Conservation (phyloP, 2,888 invertebrate species). For the Eilema griseolum region DNA sequence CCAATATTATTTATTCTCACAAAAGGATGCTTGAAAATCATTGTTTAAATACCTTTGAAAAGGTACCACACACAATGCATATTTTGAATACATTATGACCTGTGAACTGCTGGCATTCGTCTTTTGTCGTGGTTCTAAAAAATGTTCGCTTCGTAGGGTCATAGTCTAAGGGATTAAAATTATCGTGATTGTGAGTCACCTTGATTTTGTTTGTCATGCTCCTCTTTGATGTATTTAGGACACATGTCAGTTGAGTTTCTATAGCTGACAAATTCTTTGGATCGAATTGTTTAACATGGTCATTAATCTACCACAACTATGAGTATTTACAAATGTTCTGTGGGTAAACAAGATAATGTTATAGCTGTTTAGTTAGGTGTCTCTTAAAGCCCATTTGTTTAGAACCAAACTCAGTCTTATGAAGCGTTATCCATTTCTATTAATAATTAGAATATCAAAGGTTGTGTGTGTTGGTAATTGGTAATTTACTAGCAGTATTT, state of each 20-base stretch:
- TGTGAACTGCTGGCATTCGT: constrained; percentile 59
- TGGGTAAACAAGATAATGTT: constrained; percentile 7
- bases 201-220: constrained; percentile 59
- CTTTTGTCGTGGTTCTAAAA: constrained; percentile 55
- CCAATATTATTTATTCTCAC: constrained; percentile 66
- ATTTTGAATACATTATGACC: constrained; percentile 83
- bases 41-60: constrained; percentile 73
- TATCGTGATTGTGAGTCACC: constrained; percentile 67
- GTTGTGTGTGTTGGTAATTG: too few species aligned
- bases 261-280: constrained; percentile 43
- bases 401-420: too few species aligned
- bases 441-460: too few species aligned
- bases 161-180: constrained; percentile 68
- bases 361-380: neutral
- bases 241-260: constrained; percentile 61
- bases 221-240: constrained; percentile 48
- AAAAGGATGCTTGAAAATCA: constrained; percentile 71
- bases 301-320: constrained; percentile 23
- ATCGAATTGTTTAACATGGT: constrained; percentile 28
- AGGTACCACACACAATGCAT: constrained; percentile 78
- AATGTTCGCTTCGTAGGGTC: constrained; percentile 54
- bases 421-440: too few species aligned
- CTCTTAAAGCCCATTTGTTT: neutral
- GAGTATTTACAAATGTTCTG: constrained; percentile 23
- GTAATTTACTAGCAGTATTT: neutral